phyloP scores from a whole-genome alignment of 23 tunicate genomes.

The Styela clava region DNA sequence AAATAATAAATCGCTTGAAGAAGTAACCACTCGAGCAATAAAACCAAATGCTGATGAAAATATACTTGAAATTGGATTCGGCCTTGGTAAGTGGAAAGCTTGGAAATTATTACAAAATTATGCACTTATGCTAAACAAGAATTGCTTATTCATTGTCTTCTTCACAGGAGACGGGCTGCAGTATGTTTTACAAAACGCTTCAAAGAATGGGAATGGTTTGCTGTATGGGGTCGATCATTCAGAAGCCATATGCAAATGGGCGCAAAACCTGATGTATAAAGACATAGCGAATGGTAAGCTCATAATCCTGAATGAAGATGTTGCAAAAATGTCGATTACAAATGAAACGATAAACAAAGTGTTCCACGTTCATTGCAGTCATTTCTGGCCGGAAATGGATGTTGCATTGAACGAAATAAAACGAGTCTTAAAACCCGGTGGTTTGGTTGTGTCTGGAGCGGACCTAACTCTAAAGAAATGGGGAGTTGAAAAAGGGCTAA shows the following conservation, averaged over 20 bases:
- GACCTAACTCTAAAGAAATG: not conserved
- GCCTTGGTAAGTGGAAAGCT: too few relatives aligned
- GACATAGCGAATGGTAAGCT: not conserved
- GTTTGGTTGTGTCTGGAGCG: not conserved
- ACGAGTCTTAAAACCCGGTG: not conserved
- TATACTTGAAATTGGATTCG: too few relatives aligned
- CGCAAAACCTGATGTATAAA: not conserved
- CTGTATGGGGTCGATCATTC: constrained; percentile 3
- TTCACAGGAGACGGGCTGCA: not conserved
- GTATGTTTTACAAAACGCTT: not conserved
- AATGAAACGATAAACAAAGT: not conserved
- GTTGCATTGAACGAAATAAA: not conserved
- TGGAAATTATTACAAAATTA: too few relatives aligned
- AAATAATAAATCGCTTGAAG: too few relatives aligned
- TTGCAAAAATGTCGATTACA: not conserved
- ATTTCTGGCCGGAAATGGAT: not conserved
- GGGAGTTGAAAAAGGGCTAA: not conserved
- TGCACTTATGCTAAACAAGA: too few relatives aligned
- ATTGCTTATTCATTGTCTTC: too few relatives aligned
- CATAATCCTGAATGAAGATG: not conserved
- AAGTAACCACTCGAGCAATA: too few relatives aligned
- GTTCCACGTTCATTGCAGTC: not conserved
- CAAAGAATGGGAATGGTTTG: not conserved
- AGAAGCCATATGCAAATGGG: not conserved
- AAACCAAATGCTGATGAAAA: too few relatives aligned